Evolutionary conservation across 2,797 vertebrate species (phyloP).

Genomic region (Pogoniulus pusillus): DNA sequence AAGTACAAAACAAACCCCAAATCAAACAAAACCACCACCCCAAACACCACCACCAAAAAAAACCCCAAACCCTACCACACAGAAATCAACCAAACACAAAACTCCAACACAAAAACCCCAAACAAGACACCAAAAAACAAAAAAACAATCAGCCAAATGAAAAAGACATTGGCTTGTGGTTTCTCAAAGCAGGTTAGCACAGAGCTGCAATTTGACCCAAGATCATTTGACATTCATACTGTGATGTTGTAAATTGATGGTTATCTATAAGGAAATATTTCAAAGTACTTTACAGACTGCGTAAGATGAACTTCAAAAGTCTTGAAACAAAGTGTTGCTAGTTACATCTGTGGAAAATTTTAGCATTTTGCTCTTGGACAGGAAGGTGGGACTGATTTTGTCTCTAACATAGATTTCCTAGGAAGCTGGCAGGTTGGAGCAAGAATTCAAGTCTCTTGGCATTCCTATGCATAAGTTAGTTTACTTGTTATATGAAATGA

Average conservation of each 20-base stretch:
- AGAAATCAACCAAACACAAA: too few relatives aligned
- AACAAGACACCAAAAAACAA: too few relatives aligned
- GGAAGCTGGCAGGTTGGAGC: neutral
- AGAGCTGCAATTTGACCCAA: conserved; percentile 18
- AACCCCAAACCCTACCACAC: too few relatives aligned
- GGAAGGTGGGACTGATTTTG: neutral
- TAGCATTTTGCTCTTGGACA: neutral
- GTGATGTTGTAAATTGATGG: neutral
- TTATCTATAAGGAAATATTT: neutral
- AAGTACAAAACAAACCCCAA: too few relatives aligned
- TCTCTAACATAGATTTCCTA: conserved; percentile 1
- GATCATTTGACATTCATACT: neutral
- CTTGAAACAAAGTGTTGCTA: neutral
- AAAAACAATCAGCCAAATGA: neutral
- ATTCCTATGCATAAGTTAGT: neutral
- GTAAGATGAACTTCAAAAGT: neutral
- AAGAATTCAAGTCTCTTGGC: neutral
- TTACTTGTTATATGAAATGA: neutral
- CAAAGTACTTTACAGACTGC: neutral
- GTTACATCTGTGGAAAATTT: neutral
- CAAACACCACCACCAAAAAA: too few relatives aligned
- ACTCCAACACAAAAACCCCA: too few relatives aligned
- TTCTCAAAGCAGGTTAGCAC: conserved; percentile 30
- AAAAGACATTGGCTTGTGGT: neutral
- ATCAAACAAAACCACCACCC: too few relatives aligned